Conservation (phyloP, 2,113 vertebrate genomes). For the Sebastes fasciatus region DNA sequence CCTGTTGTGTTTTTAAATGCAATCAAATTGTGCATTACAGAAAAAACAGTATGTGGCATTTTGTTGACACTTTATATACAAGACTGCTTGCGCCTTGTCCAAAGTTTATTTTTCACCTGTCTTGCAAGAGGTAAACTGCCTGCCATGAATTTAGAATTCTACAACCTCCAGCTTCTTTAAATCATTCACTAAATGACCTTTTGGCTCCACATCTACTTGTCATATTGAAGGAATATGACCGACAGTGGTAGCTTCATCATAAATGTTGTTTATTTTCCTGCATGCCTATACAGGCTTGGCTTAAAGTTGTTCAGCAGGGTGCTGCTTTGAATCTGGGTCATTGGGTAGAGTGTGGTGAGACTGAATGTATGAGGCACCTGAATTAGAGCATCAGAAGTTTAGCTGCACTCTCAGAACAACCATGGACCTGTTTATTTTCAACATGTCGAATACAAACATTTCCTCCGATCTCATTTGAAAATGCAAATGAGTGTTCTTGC, state of each 20-base stretch:
- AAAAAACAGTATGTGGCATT: background rate
- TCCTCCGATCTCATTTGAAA: constrained; percentile 15
- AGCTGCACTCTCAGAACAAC: background rate
- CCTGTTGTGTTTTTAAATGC: background rate
- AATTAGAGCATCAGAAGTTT: constrained; percentile 18
- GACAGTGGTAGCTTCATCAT: background rate
- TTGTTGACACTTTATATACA: background rate
- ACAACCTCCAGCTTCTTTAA: background rate
- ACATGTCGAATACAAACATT: background rate
- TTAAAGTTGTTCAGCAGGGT: constrained; percentile 18
- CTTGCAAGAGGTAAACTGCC: background rate
- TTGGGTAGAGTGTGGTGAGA: background rate
- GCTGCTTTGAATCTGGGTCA: constrained; percentile 47
- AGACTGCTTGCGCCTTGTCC: background rate
- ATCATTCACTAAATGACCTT: background rate
- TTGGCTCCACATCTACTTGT: background rate
- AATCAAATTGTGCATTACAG: background rate
- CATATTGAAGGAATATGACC: background rate
- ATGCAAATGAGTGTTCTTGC: constrained; percentile 19
- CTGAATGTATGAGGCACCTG: constrained; percentile 39
- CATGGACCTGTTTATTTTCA: background rate
- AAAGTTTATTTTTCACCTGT: background rate
- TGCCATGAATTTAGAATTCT: background rate
- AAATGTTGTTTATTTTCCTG: constrained; percentile 11
- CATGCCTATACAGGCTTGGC: background rate